Conservation (phyloP, 1,140 invertebrate genomes). For the Apocrypta bakeri region DNA sequence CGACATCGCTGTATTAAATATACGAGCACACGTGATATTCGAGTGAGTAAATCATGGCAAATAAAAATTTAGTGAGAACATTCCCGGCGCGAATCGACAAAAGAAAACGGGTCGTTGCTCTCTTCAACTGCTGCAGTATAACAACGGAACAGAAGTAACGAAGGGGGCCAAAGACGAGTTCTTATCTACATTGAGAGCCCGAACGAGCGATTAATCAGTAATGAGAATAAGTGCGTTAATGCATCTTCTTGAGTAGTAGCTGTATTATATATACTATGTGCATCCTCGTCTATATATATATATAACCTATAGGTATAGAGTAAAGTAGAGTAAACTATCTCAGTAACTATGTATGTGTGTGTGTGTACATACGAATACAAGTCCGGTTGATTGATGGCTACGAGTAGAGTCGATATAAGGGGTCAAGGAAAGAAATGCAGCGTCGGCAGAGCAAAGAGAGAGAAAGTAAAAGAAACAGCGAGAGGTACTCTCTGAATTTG, state of each 20-base stretch:
- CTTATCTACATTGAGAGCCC: slow-evolving; percentile 7
- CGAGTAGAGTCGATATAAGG: background rate
- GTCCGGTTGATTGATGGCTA: background rate
- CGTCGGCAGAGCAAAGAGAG: background rate
- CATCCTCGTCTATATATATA: background rate
- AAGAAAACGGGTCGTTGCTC: slow-evolving; percentile 7
- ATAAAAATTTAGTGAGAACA: too few relatives aligned
- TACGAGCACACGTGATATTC: too few relatives aligned
- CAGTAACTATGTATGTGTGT: background rate
- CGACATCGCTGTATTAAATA: too few relatives aligned
- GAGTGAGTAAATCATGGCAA: too few relatives aligned
- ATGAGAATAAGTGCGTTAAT: slow-evolving; percentile 25
- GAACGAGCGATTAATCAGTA: slow-evolving; percentile 17
- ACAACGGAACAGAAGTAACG: background rate
- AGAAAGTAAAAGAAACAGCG: background rate
- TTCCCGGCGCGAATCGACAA: background rate
- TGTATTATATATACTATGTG: too few relatives aligned
- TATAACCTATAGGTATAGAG: too few relatives aligned
- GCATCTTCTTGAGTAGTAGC: background rate
- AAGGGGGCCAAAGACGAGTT: slow-evolving; percentile 1
- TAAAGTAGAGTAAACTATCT: too few relatives aligned
- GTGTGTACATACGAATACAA: background rate
- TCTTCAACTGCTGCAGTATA: background rate
- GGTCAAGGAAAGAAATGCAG: slow-evolving; percentile 17
- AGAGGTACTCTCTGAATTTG: too few relatives aligned